Percentiles rank a stretch among this genome's conserved stretches.
Conservation (phyloP, 2,113 vertebrate genomes). For the Tamias sibiricus region DNA sequence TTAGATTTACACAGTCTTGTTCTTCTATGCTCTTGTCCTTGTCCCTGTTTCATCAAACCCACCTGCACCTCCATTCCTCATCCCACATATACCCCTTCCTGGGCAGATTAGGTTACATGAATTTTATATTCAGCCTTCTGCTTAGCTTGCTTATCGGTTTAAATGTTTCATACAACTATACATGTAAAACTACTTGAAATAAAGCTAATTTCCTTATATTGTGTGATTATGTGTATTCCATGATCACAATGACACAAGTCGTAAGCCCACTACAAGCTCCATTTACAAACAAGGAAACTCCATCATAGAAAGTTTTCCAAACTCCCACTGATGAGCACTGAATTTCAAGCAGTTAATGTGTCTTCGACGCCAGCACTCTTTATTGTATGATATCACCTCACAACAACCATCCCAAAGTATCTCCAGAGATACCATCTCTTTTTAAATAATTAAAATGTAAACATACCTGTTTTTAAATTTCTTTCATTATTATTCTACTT, state of each 20-base stretch:
- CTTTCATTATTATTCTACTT: not conserved
- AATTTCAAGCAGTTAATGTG: not conserved
- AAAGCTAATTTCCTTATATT: not conserved
- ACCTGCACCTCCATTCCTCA: not conserved
- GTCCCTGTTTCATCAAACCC: not conserved
- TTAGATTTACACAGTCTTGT: not conserved
- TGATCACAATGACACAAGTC: not conserved
- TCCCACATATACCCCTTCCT: not conserved
- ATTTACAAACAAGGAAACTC: not conserved
- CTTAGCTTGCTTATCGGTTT: not conserved
- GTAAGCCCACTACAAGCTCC: not conserved
- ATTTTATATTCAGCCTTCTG: not conserved
- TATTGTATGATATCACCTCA: rapidly evolving
- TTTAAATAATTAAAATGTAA: not conserved
- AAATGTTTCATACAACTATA: not conserved
- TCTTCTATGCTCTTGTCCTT: not conserved
- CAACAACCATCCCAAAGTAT: not conserved
- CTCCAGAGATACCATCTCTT: not conserved
- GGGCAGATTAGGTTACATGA: not conserved
- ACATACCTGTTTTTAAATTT: not conserved
- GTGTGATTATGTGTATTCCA: not conserved
- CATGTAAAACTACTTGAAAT: not conserved
- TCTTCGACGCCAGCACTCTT: not conserved
- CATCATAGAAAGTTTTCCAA: not conserved
- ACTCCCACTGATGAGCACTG: not conserved